Evolutionary conservation across 2,888 invertebrate species (phyloP).

Genomic region (Pycnomerus fuliginosus): DNA sequence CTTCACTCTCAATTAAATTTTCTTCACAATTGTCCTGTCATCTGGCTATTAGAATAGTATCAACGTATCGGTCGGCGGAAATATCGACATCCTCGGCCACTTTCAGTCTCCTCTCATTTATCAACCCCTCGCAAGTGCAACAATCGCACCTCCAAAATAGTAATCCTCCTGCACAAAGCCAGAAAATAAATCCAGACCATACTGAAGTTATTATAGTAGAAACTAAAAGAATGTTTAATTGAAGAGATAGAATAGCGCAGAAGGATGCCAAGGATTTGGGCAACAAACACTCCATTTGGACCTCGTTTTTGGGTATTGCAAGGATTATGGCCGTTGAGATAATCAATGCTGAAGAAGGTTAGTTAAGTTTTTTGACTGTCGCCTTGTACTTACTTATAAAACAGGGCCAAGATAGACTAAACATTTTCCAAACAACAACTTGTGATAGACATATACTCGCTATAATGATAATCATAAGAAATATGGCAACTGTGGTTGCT

Average conservation of each 20-base stretch:
- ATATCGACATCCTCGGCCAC: slow-evolving; percentile 37
- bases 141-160: slow-evolving; percentile 50
- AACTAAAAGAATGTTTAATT: slow-evolving; percentile 54
- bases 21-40: slow-evolving; percentile 50
- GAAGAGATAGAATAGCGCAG: slow-evolving; percentile 55
- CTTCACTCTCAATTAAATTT: too few species aligned
- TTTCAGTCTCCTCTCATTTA: slow-evolving; percentile 18
- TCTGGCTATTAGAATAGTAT: slow-evolving; percentile 63
- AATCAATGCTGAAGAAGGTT: slow-evolving; percentile 54
- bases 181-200: slow-evolving; percentile 63
- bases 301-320: slow-evolving; percentile 58
- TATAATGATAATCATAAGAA: slow-evolving; percentile 36
- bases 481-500: slow-evolving; percentile 39
- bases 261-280: slow-evolving; percentile 46
- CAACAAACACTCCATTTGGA: slow-evolving; percentile 36
- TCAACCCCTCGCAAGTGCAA: slow-evolving; percentile 46
- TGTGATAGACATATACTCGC: slow-evolving; percentile 38
- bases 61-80: slow-evolving; percentile 54
- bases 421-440: slow-evolving; percentile 36
- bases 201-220: slow-evolving; percentile 60
- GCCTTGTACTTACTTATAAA: slow-evolving; percentile 39
- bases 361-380: slow-evolving; percentile 5
- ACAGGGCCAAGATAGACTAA: slow-evolving; percentile 39
- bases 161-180: slow-evolving; percentile 60
- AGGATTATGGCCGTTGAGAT: slow-evolving; percentile 56